These are phyloP conservation scores for Danio rerio DNA, from an alignment of 2,113 vertebrate species.

Conservation along the genomic window DNA sequence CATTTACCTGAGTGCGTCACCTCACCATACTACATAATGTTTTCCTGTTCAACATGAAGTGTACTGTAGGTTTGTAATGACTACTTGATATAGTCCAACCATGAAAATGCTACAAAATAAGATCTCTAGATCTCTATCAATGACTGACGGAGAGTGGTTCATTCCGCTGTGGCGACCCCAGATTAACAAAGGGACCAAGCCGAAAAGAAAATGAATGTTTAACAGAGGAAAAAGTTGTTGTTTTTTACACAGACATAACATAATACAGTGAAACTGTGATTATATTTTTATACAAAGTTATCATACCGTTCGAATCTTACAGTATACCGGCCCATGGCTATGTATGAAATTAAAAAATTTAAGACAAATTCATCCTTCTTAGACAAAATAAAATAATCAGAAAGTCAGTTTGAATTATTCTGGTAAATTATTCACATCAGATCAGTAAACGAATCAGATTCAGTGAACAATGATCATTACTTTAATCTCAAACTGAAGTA, in stretches of 20 bases:
- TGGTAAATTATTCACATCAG: not conserved
- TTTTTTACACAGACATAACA: too few relatives aligned
- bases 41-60: conserved; percentile 53
- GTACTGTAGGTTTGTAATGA: conserved; percentile 14
- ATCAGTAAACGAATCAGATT: not conserved
- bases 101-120: not conserved
- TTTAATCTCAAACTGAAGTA: not conserved
- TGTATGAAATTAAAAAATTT: not conserved
- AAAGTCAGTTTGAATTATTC: not conserved
- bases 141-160: too few relatives aligned
- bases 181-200: too few relatives aligned
- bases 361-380: not conserved
- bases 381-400: not conserved
- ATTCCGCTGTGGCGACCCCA: too few relatives aligned
- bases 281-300: too few relatives aligned
- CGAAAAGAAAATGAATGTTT: too few relatives aligned
- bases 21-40: conserved; percentile 48
- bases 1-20: conserved; percentile 32
- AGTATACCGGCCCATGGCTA: too few relatives aligned
- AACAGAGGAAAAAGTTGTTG: too few relatives aligned
- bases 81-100: conserved; percentile 19
- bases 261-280: too few relatives aligned
- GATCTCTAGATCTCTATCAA: not conserved
- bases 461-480: not conserved
- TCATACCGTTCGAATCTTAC: too few relatives aligned